Base-by-base conservation (phyloP, 2,888 invertebrate genomes). In the Melolontha melolontha region DNA sequence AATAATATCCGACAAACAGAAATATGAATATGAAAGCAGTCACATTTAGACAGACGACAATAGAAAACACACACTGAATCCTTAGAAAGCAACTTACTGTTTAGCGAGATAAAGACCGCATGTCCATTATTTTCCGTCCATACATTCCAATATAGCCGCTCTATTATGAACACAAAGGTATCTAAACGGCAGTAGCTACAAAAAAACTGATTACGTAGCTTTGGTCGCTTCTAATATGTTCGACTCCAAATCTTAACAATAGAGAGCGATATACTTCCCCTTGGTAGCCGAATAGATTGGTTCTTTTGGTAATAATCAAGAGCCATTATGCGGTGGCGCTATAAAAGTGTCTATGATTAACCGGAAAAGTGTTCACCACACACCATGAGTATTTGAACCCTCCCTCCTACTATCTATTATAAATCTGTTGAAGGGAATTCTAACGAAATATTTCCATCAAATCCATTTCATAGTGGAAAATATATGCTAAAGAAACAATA, bases 331-430 rank as follows among this genome's bases (percentile, higher is more conserved):
- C 17, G n/a, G 40, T 44, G 44, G 39, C 29, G 54, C 34, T 42
- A 29, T 34, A 54, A 63, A 65, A 42, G 54, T 39, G 17, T 22
- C 42, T 52, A 39, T 65, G 54, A 65, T 65, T 41, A 42, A 52
- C 65, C 54, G 65, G 65, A 65, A 65, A 54, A 65, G 14, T 27
- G 54, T 54, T 65, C 44, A 47, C 34, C 55, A 42, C 42, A 29
- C 54, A 49, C 65, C 14, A 54, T 52, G 12, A 40, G 40, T 42
- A 42, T 12, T 42, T 42, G 12, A 57, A 42, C 41, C 27, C 17
- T n/a, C n/a, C n/a, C n/a, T n/a, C n/a, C n/a, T n/a, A n/a, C n/a
- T n/a, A 11, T 57, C 11, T n/a, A 12, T 16, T 16, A 11, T 22
- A 50, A 17, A 14, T 16, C 8, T 16, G 8, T 14, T 4, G 7